Percentiles rank a stretch among this genome's conserved stretches.
phyloP scores from a whole-genome alignment of 2,888 invertebrate species.

The Fissipunctia ypsillon region DNA sequence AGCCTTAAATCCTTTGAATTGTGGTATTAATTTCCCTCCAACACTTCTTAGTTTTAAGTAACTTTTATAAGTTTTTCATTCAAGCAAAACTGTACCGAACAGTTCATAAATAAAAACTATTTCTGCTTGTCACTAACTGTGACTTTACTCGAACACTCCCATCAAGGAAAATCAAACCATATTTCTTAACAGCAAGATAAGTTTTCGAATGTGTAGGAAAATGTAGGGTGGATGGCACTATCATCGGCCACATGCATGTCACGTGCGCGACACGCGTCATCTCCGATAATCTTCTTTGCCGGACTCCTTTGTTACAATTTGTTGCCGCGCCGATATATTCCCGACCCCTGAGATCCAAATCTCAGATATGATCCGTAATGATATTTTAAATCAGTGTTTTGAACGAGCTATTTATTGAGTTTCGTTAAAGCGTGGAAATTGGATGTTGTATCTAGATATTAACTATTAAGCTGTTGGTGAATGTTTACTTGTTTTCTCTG shows the following conservation, averaged over 20 bases:
- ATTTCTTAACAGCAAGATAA: conserved; percentile 32
- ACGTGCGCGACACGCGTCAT: conserved; percentile 87
- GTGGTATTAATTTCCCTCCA: conserved; percentile 90
- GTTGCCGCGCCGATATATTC: conserved; percentile 83
- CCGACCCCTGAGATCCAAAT: conserved; percentile 82
- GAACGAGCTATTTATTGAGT: conserved; percentile 81
- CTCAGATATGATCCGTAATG: conserved; percentile 88
- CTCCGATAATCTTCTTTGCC: conserved; percentile 89
- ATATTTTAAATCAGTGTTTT: conserved; percentile 89
- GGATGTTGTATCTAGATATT: conserved; percentile 26
- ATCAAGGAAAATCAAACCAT: conserved; percentile 50
- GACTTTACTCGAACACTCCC: conserved; percentile 56
- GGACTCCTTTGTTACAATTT: conserved; percentile 89
- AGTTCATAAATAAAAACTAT: conserved; percentile 65
- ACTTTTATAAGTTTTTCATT: conserved; percentile 68
- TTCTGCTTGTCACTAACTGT: conserved; percentile 65
- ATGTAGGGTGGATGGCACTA: conserved; percentile 81
- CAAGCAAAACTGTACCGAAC: conserved; percentile 67
- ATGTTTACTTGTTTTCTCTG: background rate
- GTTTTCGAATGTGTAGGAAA: conserved; percentile 57
- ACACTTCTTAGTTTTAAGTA: conserved; percentile 88
- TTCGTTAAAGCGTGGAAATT: conserved; percentile 63
- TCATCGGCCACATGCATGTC: conserved; percentile 84
- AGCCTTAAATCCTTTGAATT: conserved; percentile 89
- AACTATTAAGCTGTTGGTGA: background rate